Evolutionary conservation across 2,113 vertebrate species (phyloP).

Genomic region (Ceyx margarethae): DNA sequence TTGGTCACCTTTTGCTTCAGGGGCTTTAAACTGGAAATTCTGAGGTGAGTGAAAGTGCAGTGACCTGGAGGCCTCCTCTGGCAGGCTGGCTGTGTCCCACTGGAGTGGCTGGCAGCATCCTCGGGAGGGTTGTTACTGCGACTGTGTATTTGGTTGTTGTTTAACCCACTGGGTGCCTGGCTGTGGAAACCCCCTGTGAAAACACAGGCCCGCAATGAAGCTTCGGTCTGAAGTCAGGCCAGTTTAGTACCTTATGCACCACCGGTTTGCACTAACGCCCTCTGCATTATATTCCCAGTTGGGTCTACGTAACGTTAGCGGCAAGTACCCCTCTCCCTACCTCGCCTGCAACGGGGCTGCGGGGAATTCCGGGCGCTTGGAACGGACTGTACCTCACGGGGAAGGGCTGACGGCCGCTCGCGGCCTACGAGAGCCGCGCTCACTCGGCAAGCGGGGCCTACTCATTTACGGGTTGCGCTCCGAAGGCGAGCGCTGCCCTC

Average conservation of each 20-base stretch:
- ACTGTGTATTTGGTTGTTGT: not conserved
- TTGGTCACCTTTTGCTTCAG: not conserved
- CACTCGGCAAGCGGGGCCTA: accelerated
- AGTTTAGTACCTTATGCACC: accelerated
- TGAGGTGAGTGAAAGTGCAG: not conserved
- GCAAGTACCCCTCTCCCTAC: accelerated
- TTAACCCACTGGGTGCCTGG: not conserved
- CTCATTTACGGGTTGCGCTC: not conserved
- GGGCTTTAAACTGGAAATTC: not conserved
- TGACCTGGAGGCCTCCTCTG: not conserved
- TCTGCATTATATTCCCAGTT: accelerated
- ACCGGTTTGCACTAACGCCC: no score
- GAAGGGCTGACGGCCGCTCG: accelerated
- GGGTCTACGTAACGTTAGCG: accelerated
- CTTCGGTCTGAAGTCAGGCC: accelerated
- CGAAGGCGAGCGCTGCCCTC: accelerated
- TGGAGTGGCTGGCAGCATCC: no score
- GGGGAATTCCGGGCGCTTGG: accelerated
- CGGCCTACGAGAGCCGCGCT: not conserved
- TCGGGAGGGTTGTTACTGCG: no score
- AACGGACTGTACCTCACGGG: accelerated
- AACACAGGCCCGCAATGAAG: not conserved
- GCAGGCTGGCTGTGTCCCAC: accelerated
- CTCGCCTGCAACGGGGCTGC: accelerated
- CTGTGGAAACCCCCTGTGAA: accelerated